phyloP scores from a whole-genome alignment of 2,797 vertebrate genomes.

The Cyprinella venusta region DNA sequence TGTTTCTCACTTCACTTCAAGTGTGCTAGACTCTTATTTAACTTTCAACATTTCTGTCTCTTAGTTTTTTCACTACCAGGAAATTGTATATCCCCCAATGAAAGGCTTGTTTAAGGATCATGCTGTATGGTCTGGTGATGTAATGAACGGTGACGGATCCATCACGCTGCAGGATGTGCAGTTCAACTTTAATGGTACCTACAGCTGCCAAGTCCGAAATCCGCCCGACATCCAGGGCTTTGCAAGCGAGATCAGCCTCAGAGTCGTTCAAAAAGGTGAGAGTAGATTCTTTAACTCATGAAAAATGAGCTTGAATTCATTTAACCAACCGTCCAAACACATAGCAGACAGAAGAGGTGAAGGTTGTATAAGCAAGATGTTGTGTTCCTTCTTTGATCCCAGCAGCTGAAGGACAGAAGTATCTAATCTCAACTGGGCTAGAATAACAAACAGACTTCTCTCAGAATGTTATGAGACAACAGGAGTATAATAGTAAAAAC shows the following conservation, averaged over 20 bases:
- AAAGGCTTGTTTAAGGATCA: slow-evolving; percentile 79
- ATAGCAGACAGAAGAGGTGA: slow-evolving; percentile 1
- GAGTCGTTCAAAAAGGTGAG: slow-evolving; percentile 80
- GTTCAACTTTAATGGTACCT: slow-evolving; percentile 90
- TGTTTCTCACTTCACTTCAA: background rate
- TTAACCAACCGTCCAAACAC: background rate
- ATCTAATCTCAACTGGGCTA: background rate
- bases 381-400: slow-evolving; percentile 13
- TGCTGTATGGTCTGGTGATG: slow-evolving; percentile 87
- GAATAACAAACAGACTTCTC: background rate
- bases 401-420: slow-evolving; percentile 21
- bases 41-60: background rate
- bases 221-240: slow-evolving; percentile 83
- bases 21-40: background rate
- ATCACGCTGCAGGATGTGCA: slow-evolving; percentile 83
- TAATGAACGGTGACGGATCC: slow-evolving; percentile 79
- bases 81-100: slow-evolving; percentile 66
- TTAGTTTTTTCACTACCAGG: slow-evolving; percentile 87
- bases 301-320: background rate
- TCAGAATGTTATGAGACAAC: background rate
- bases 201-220: slow-evolving; percentile 89
- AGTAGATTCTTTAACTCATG: background rate
- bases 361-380: slow-evolving; percentile 1
- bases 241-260: slow-evolving; percentile 80
- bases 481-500: background rate